A percentile compares a stretch with the other conserved stretches of the same genome.
Conservation (phyloP, 2,797 vertebrate species). For the Dipus sagitta region DNA sequence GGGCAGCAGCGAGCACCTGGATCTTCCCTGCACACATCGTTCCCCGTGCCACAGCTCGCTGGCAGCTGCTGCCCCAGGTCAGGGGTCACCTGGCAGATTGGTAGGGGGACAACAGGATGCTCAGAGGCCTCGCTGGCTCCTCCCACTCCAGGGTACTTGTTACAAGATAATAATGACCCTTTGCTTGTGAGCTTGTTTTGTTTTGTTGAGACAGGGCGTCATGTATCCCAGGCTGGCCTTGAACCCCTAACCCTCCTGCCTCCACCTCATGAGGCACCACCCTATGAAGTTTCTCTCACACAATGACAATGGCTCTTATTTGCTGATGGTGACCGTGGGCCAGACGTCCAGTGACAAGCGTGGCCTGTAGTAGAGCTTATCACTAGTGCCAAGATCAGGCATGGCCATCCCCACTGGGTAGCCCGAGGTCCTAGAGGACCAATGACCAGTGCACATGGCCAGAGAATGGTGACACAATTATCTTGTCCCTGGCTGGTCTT, state of each 20-base stretch:
- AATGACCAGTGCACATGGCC: rapidly evolving
- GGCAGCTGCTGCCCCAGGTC: not conserved
- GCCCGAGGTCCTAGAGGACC: not conserved
- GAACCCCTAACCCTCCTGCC: not conserved
- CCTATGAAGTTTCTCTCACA: no score
- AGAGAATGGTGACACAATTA: not conserved
- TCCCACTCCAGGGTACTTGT: not conserved
- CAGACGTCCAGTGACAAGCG: not conserved
- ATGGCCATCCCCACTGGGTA: not conserved
- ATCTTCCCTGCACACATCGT: rapidly evolving
- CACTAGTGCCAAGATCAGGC: no score
- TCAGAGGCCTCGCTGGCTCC: not conserved
- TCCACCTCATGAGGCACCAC: not conserved
- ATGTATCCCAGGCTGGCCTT: not conserved
- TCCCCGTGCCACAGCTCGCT: no score
- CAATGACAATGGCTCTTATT: not conserved
- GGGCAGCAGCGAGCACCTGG: not conserved
- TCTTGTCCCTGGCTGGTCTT: not conserved
- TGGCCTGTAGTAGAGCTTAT: not conserved
- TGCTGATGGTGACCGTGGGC: not conserved
- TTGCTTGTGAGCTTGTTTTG: not conserved
- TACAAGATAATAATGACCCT: not conserved
- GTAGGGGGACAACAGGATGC: no score
- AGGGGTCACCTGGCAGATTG: no score
- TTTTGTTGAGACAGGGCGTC: not conserved